Evolutionary conservation across 2,888 invertebrate species (phyloP).

Genomic region (Deilephila porcellus): DNA sequence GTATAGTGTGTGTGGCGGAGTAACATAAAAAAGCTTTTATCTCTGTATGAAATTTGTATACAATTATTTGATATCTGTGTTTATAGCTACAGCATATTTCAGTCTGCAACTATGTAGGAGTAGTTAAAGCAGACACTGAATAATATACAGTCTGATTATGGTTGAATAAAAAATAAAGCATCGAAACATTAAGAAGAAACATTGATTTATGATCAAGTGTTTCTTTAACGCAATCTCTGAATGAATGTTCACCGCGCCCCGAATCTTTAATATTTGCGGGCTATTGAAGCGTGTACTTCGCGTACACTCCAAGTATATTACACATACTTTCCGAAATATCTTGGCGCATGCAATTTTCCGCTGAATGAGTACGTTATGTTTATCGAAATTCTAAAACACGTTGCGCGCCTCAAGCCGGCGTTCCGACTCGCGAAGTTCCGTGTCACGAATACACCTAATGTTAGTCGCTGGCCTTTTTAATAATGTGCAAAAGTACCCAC

Average conservation of each 20-base stretch:
- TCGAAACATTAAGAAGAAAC: background rate
- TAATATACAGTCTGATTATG: background rate
- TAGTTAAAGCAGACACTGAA: too few relatives aligned
- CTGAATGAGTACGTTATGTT: slow-evolving; percentile 15
- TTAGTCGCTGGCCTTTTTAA: background rate
- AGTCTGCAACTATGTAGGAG: background rate
- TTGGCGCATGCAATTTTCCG: slow-evolving; percentile 14
- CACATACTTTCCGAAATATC: slow-evolving; percentile 19
- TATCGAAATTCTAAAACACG: slow-evolving; percentile 18
- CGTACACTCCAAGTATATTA: slow-evolving; percentile 4
- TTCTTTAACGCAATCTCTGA: slow-evolving; percentile 5
- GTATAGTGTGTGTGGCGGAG: background rate
- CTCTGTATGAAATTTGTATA: background rate
- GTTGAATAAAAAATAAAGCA: background rate
- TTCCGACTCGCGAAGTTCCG: background rate
- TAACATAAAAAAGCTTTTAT: background rate
- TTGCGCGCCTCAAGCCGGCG: background rate
- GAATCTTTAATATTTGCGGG: slow-evolving; percentile 6
- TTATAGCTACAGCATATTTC: background rate
- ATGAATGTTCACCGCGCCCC: background rate
- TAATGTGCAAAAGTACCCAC: background rate
- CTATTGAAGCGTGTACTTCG: slow-evolving; percentile 13
- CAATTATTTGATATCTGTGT: background rate
- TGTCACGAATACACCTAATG: background rate
- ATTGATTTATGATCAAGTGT: slow-evolving; percentile 16